phyloP scores from a whole-genome alignment of 2,797 vertebrate species.

The Pipistrellus pipistrellus region DNA sequence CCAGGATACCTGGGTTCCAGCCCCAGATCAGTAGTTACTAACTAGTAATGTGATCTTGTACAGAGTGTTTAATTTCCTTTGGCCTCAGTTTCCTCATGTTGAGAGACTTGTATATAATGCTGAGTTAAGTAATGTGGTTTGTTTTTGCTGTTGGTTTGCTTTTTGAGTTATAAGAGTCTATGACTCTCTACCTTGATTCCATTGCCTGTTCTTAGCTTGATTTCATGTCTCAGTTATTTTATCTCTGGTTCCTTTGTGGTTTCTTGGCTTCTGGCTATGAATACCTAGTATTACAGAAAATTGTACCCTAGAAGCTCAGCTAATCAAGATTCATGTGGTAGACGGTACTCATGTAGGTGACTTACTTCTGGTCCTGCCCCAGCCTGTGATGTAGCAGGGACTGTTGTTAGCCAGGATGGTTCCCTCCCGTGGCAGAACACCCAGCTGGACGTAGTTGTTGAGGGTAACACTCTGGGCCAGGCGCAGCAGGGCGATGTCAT shows the following conservation, averaged over 20 bases:
- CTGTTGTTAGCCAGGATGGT: conserved; percentile 92
- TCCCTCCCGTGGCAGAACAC: conserved; percentile 87
- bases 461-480: conserved; percentile 89
- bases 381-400: conserved; percentile 94
- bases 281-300: not conserved
- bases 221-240: not conserved
- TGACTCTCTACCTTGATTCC: not conserved
- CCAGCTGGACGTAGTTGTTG: conserved; percentile 92
- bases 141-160: not conserved
- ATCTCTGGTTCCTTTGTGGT: not conserved
- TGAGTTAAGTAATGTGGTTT: not conserved
- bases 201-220: not conserved
- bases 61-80: not conserved
- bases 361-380: conserved; percentile 94
- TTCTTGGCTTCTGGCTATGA: not conserved
- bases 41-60: not conserved
- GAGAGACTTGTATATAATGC: not conserved
- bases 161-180: not conserved
- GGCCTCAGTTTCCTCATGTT: not conserved
- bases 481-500: conserved; percentile 93
- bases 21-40: not conserved
- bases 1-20: not conserved
- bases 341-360: not conserved
- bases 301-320: not conserved
- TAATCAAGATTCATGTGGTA: not conserved